Evolutionary conservation across 2,888 invertebrate species (phyloP).

Genomic region (Thymelicus sylvestris): DNA sequence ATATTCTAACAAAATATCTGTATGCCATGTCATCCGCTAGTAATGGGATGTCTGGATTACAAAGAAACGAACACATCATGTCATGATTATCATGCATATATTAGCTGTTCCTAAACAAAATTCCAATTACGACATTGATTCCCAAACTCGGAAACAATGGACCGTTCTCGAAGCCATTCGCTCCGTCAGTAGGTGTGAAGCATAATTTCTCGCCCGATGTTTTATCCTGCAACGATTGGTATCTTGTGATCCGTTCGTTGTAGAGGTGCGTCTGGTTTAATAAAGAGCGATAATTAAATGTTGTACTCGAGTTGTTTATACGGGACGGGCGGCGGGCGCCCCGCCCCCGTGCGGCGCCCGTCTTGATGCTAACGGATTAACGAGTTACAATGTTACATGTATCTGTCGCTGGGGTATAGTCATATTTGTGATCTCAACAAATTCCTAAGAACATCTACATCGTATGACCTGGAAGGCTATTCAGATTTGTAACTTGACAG

Average conservation of each 20-base stretch:
- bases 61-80: slow-evolving; percentile 17
- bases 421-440: not conserved
- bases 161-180: slow-evolving; percentile 39
- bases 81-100: slow-evolving; percentile 16
- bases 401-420: not conserved
- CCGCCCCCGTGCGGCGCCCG: slow-evolving; percentile 66
- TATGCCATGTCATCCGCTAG: slow-evolving; percentile 2
- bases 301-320: slow-evolving; percentile 81
- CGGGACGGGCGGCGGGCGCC: slow-evolving; percentile 58
- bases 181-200: slow-evolving; percentile 71
- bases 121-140: slow-evolving; percentile 34
- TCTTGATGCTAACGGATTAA: slow-evolving; percentile 71
- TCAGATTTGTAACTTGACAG: too few relatives aligned
- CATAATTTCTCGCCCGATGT: slow-evolving; percentile 61
- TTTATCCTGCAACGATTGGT: slow-evolving; percentile 65
- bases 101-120: slow-evolving; percentile 21
- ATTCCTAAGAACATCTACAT: not conserved
- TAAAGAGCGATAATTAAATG: slow-evolving; percentile 83
- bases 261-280: slow-evolving; percentile 74
- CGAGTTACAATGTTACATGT: slow-evolving; percentile 51
- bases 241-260: slow-evolving; percentile 57
- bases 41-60: slow-evolving; percentile 8
- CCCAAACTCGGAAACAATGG: slow-evolving; percentile 42
- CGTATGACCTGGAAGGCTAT: too few relatives aligned
- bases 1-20: slow-evolving; percentile 6